These are phyloP conservation scores for Rhagoletis zephyria DNA, from an alignment of 1,140 invertebrate genomes.

Conservation along the genomic window DNA sequence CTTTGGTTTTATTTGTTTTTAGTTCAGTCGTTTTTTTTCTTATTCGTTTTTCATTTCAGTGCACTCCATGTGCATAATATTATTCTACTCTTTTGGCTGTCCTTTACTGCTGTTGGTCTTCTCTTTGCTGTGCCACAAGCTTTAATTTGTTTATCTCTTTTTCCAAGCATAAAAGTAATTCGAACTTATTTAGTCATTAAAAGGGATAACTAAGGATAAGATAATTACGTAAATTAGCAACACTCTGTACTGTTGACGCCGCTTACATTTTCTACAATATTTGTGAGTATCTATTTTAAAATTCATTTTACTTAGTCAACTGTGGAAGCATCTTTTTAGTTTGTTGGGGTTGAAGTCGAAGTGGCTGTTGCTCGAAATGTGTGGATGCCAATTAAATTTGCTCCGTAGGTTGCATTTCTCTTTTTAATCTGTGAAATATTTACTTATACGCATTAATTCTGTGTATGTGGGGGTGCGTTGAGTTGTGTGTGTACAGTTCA, in stretches of 20 bases:
- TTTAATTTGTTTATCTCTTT: constrained; percentile 13
- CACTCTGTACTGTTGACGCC: neutral
- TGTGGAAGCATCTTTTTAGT: neutral
- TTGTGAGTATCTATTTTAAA: constrained; percentile 4
- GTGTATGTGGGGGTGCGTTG: neutral
- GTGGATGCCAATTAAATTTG: constrained; percentile 13
- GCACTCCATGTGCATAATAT: neutral
- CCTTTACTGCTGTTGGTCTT: neutral
- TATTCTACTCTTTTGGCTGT: neutral
- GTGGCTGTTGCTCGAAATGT: neutral
- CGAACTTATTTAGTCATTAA: constrained; percentile 43
- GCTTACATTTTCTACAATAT: neutral
- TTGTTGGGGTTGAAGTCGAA: too few species aligned
- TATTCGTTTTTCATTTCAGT: neutral
- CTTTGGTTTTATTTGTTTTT: constrained; percentile 47
- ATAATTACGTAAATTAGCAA: constrained; percentile 50
- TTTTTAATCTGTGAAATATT: constrained; percentile 3
- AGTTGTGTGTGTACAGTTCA: neutral
- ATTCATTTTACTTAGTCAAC: neutral
- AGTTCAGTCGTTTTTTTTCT: neutral
- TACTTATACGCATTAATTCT: too few species aligned
- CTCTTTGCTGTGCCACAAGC: neutral
- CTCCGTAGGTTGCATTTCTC: neutral
- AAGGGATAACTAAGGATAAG: constrained; percentile 49
- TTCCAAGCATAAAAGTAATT: constrained; percentile 40